Evolutionary conservation across 2,888 invertebrate species (phyloP), one percentile per base, ranked within the genome.

Genomic region (Melieria crassipennis): DNA sequence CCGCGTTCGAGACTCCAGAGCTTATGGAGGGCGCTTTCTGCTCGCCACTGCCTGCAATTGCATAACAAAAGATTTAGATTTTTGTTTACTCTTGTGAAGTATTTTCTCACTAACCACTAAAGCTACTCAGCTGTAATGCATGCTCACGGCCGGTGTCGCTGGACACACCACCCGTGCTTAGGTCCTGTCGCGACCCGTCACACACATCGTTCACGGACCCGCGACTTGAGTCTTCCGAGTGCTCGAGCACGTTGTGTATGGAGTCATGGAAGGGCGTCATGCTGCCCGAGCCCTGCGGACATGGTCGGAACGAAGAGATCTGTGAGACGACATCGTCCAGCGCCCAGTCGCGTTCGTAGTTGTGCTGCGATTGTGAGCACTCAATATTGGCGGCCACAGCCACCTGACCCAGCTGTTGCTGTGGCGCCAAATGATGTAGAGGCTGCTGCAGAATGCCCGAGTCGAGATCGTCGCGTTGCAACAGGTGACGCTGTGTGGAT

Each of bases 351-450:
- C 86, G 83, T 68, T 87, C 87, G 72, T 87, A 87, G 72, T 87
- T 85, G 73, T 85, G 83, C 73, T 88, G 87, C 65, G 83, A 83
- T 80, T 89, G 89, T 70, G 88, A 88, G 65, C 84, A 84, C 78
- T 92, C 92, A 76, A 91, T 91, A 84, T 91, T 91, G 56, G 92
- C 92, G 10, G 91, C 89, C 83, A 91, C 89, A 3, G 84, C 84
- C 52, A 84, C 83, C 63, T 84, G 83, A 0, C 84, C 82, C 62
- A 80, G 67, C 58, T 81, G 82, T 5, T 78, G 79, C 73, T 79
- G 79, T 56, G 78, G 78, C 6, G 75, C 85, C 81, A 65, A 86
- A 79, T 76, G 85, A 82, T 75, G 85, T 7, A 71, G 73, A 61
- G 73, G 76, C 82, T 73, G 83, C 58, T 73, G 75, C 72, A 76